Evolutionary conservation across 23 tunicate genomes (phyloP).

Genomic region (Botrylloides violaceus): DNA sequence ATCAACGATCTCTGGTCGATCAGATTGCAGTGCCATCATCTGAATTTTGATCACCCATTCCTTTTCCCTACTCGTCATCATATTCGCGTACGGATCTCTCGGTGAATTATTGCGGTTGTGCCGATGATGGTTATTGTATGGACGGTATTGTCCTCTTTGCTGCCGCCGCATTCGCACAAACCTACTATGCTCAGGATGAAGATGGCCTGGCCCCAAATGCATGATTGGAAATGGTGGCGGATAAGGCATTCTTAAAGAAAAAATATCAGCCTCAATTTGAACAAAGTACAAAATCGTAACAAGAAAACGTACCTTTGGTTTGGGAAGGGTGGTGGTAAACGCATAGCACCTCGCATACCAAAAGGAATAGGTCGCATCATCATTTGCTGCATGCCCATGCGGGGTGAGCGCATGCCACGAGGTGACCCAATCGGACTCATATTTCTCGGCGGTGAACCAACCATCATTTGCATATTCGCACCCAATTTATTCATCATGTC

Average conservation of each 20-base stretch:
- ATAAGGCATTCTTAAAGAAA: neutral
- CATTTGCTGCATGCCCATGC: neutral
- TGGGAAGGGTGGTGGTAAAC: neutral
- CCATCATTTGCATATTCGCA: conserved; percentile 20
- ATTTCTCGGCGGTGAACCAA: conserved; percentile 24
- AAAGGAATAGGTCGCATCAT: neutral
- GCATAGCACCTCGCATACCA: neutral
- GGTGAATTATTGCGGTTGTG: conserved; percentile 6
- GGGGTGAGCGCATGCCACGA: conserved; percentile 21
- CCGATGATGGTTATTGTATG: conserved; percentile 27
- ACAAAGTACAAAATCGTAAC: too few relatives aligned
- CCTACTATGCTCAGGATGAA: conserved; percentile 88
- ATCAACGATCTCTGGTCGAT: conserved; percentile 89
- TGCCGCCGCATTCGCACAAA: conserved; percentile 68
- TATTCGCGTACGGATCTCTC: conserved; percentile 62
- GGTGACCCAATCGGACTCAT: conserved; percentile 57
- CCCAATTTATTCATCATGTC: conserved; percentile 56
- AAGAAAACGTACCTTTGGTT: neutral
- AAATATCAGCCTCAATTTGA: neutral
- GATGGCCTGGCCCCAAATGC: conserved; percentile 79
- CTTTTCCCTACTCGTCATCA: conserved; percentile 80
- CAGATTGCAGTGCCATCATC: conserved; percentile 96
- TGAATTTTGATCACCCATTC: conserved; percentile 90
- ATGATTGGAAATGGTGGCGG: neutral
- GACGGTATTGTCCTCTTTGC: conserved; percentile 18